These are phyloP conservation scores for Ctenopoma multispine DNA, from an alignment of 2,797 vertebrate species.

Conservation along the genomic window DNA sequence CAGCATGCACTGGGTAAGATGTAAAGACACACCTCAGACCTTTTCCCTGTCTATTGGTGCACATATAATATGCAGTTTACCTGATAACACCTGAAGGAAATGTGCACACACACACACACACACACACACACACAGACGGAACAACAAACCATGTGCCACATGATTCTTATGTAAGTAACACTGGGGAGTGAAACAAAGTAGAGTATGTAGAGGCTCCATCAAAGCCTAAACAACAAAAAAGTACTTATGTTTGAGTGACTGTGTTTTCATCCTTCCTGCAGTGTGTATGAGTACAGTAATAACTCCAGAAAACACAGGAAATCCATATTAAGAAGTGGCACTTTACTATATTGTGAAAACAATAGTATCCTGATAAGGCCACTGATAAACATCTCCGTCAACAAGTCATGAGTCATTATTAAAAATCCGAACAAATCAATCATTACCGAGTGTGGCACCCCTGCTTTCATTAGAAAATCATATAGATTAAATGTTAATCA, in stretches of 20 bases:
- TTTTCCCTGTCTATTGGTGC: neutral
- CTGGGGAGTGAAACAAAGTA: neutral
- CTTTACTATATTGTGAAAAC: conserved; percentile 45
- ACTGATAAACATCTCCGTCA: conserved; percentile 52
- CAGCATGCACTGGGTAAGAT: conserved; percentile 14
- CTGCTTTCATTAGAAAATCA: conserved; percentile 79
- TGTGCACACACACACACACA: too few species aligned
- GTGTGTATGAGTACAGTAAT: neutral
- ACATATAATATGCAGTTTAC: neutral
- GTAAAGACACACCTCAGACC: neutral
- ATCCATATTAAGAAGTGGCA: conserved; percentile 26
- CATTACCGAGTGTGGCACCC: conserved; percentile 60
- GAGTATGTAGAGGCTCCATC: too few species aligned
- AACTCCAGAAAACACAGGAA: conserved; percentile 20
- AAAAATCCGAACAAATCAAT: conserved; percentile 71
- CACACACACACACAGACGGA: neutral
- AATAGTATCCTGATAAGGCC: conserved; percentile 50
- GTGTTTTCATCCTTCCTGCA: conserved; percentile 12
- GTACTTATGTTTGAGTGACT: too few species aligned
- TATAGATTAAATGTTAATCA: conserved; percentile 84
- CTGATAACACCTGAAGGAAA: neutral
- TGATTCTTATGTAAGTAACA: neutral
- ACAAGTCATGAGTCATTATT: conserved; percentile 60
- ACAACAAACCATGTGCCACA: neutral
- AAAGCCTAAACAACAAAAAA: too few species aligned